These are phyloP conservation scores for Leptopilina drosophilae DNA, from an alignment of 2,888 invertebrate genomes.

Conservation along the genomic window DNA sequence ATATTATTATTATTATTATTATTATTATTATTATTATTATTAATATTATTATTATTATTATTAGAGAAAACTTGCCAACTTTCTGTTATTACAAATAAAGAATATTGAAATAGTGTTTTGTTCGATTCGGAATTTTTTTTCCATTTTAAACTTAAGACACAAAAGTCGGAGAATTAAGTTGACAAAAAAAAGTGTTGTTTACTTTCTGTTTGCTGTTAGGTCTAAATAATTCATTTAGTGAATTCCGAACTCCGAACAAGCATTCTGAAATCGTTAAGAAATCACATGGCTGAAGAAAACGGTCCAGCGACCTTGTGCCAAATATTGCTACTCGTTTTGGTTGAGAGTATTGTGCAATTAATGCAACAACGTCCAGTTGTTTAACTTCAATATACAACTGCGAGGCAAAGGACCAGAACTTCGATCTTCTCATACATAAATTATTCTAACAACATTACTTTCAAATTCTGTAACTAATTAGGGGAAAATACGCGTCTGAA, in stretches of 20 bases:
- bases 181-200: neutral
- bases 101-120: neutral
- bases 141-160: neutral
- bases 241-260: conserved; percentile 14
- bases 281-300: conserved; percentile 52
- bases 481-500: no score
- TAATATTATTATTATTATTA: no score
- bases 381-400: neutral
- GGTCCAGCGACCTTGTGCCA: conserved; percentile 70
- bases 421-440: neutral
- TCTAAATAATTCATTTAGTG: conserved; percentile 12
- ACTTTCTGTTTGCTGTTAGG: neutral
- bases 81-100: neutral
- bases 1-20: no score
- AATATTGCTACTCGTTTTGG: conserved; percentile 62
- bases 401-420: conserved; percentile 8
- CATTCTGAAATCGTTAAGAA: conserved; percentile 57
- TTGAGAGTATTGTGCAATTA: conserved; percentile 10
- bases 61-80: no score
- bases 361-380: neutral
- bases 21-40: no score
- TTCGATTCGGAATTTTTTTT: neutral
- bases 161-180: neutral
- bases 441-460: neutral
- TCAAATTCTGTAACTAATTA: no score